phyloP scores from a whole-genome alignment of 2,113 vertebrate species.

The Pelecanus crispus region DNA sequence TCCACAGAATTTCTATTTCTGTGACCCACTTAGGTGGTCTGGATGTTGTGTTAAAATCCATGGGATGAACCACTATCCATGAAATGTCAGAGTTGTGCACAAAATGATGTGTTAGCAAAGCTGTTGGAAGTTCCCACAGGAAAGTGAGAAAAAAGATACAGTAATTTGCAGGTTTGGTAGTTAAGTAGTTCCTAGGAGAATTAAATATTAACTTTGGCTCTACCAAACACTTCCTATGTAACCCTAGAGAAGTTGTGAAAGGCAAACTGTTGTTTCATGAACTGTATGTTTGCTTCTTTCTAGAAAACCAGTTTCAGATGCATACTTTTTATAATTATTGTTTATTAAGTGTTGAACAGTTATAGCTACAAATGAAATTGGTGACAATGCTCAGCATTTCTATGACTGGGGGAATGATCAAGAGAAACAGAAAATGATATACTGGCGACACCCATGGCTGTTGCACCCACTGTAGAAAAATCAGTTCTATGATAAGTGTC shows the following conservation, averaged over 20 bases:
- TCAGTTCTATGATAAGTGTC: neutral
- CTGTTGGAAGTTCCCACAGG: neutral
- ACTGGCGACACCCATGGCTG: neutral
- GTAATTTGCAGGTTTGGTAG: neutral
- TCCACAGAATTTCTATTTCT: neutral
- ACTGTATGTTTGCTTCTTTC: neutral
- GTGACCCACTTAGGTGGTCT: neutral
- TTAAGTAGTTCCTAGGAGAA: neutral
- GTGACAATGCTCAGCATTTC: neutral
- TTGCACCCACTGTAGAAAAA: neutral
- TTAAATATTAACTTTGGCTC: neutral
- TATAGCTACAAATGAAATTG: neutral
- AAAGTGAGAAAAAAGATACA: fast-evolving
- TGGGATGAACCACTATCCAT: neutral
- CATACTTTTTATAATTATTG: neutral
- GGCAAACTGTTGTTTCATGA: neutral
- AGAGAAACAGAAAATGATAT: neutral
- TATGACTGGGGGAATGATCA: neutral
- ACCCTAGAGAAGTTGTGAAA: neutral
- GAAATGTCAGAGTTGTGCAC: neutral
- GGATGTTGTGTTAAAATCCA: neutral
- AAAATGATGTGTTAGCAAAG: neutral
- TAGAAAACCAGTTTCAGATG: neutral
- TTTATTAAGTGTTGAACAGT: neutral
- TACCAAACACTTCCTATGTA: neutral